Conservation (phyloP, 2,113 vertebrate genomes). For the Notarius quadriscutis region DNA sequence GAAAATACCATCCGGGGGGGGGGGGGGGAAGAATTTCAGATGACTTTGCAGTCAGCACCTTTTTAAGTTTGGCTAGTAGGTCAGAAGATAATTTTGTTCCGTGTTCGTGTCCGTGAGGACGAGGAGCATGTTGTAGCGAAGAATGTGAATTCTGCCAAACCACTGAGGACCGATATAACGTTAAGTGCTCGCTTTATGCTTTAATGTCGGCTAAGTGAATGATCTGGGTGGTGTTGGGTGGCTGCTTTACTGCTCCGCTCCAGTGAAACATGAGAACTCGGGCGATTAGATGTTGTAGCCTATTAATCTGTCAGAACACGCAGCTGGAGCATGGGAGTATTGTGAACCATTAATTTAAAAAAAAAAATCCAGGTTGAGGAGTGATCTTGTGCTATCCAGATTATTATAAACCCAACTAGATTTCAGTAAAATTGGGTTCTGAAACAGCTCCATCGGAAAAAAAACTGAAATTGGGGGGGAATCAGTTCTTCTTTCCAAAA, state of each 20-base stretch:
- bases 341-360: too few relatives aligned
- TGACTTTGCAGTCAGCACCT: too few relatives aligned
- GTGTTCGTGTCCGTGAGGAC: neutral
- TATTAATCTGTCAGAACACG: neutral
- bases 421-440: too few relatives aligned
- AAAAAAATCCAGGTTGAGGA: neutral
- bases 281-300: neutral
- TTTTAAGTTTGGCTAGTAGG: too few relatives aligned
- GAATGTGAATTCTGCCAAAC: neutral
- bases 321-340: neutral
- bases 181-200: neutral
- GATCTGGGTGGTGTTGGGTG: neutral
- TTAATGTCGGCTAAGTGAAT: neutral
- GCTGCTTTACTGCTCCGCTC: neutral
- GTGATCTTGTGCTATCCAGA: neutral
- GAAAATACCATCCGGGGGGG: too few relatives aligned
- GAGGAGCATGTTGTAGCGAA: neutral
- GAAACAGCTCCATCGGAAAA: too few relatives aligned
- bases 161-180: neutral
- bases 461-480: too few relatives aligned
- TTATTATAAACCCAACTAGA: neutral
- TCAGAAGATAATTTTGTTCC: too few relatives aligned
- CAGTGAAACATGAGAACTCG: neutral
- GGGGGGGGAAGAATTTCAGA: too few relatives aligned
- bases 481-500: too few relatives aligned